Conservation (phyloP, 2,113 vertebrate genomes). For the Oceanodroma tethys region DNA sequence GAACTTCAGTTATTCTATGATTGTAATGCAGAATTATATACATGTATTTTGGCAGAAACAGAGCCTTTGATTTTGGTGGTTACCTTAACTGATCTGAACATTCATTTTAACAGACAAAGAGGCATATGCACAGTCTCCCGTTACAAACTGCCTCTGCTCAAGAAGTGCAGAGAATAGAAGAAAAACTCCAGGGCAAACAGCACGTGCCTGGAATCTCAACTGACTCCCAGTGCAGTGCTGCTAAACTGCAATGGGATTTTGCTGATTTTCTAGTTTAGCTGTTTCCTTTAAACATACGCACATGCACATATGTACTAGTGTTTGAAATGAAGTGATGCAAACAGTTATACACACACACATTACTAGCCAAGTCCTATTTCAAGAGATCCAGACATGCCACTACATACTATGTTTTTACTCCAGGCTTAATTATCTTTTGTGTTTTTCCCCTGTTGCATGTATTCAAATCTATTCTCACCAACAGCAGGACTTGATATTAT, state of each 20-base stretch:
- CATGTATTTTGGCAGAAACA: not conserved
- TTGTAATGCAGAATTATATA: not conserved
- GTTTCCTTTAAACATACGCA: not conserved
- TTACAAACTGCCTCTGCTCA: not conserved
- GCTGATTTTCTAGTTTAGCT: not conserved
- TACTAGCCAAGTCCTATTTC: not conserved
- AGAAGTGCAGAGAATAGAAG: accelerated
- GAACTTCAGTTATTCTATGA: not conserved
- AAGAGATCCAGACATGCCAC: not conserved
- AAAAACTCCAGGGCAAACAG: not conserved
- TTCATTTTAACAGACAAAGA: not conserved
- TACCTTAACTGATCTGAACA: not conserved
- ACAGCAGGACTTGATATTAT: not conserved
- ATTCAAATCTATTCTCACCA: not conserved
- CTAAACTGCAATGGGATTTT: not conserved
- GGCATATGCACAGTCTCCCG: not conserved
- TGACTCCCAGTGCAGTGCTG: not conserved
- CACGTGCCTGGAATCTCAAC: not conserved
- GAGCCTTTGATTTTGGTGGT: not conserved
- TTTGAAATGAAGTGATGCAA: not conserved
- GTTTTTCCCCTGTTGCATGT: not conserved
- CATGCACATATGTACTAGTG: accelerated
- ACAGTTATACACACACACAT: accelerated
- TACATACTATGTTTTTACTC: not conserved
- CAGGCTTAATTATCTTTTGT: not conserved